These are phyloP conservation scores for Cryptus viduatorius DNA, from an alignment of 2,888 invertebrate genomes.

Conservation along the genomic window DNA sequence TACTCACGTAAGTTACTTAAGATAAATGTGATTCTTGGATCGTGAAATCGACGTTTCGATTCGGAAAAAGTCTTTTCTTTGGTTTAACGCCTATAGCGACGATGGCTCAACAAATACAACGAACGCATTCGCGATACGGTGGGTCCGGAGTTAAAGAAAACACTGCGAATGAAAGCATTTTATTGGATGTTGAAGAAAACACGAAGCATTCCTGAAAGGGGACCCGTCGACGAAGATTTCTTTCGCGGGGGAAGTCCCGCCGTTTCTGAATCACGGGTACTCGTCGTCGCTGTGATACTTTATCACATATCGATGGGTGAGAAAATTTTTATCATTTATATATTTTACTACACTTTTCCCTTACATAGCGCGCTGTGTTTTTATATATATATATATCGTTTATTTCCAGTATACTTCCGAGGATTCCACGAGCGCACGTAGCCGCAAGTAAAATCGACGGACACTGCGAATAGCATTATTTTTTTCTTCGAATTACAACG, in stretches of 20 bases:
- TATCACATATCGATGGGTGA: slow-evolving; percentile 63
- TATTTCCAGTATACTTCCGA: slow-evolving; percentile 17
- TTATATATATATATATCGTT: neutral
- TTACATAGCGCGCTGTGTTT: neutral
- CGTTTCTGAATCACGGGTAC: slow-evolving; percentile 39
- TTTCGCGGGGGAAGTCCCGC: slow-evolving; percentile 70
- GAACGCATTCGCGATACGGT: slow-evolving; percentile 90
- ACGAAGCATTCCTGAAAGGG: slow-evolving; percentile 88
- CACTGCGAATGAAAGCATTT: slow-evolving; percentile 90
- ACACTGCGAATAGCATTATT: neutral
- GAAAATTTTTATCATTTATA: slow-evolving; percentile 12
- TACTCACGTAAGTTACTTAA: slow-evolving; percentile 89
- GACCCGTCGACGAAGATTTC: slow-evolving; percentile 75
- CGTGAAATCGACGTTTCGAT: neutral
- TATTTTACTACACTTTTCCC: neutral
- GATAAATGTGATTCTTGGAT: neutral
- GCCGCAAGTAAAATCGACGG: slow-evolving; percentile 1
- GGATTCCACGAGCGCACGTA: slow-evolving; percentile 20
- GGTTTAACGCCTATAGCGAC: slow-evolving; percentile 86
- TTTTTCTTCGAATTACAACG: neutral
- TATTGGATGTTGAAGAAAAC: slow-evolving; percentile 95
- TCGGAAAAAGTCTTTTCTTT: neutral
- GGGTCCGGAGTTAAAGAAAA: slow-evolving; percentile 90
- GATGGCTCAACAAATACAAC: slow-evolving; percentile 93
- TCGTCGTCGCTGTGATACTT: slow-evolving; percentile 60